Percentiles rank a stretch among this genome's conserved stretches.
These are phyloP conservation scores for Rhombomys opimus DNA, from an alignment of 2,113 vertebrate species.

Conservation along the genomic window DNA sequence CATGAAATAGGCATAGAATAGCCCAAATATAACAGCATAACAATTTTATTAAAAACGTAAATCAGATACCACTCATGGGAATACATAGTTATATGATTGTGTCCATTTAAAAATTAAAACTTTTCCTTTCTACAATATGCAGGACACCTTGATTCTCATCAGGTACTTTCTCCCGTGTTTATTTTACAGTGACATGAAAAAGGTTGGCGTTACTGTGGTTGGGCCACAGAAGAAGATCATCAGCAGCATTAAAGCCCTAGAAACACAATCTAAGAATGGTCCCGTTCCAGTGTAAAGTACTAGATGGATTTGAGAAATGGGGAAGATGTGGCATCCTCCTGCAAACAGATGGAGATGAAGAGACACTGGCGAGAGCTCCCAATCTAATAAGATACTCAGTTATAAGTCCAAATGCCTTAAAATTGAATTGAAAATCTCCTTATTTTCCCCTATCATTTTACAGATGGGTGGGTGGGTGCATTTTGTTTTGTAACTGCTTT, in stretches of 20 bases:
- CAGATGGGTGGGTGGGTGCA: conserved; percentile 82
- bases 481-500: conserved; percentile 79
- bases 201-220: conserved; percentile 95
- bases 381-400: conserved; percentile 86
- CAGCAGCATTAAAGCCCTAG: conserved; percentile 97
- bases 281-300: conserved; percentile 95
- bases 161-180: conserved; percentile 26
- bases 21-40: neutral
- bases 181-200: conserved; percentile 94
- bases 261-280: conserved; percentile 95
- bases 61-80: neutral
- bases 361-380: conserved; percentile 78
- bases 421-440: conserved; percentile 84
- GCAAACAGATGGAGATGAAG: conserved; percentile 71
- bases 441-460: conserved; percentile 84
- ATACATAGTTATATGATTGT: neutral
- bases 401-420: conserved; percentile 91
- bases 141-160: neutral
- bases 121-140: neutral
- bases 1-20: neutral
- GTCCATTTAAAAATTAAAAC: neutral
- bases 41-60: neutral
- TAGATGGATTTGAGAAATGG: conserved; percentile 66
- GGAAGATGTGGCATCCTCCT: conserved; percentile 56
- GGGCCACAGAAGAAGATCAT: conserved; percentile 97